Percentiles rank a stretch among this genome's conserved stretches.
phyloP scores from a whole-genome alignment of 2,113 vertebrate species.

The Blennius ocellaris region DNA sequence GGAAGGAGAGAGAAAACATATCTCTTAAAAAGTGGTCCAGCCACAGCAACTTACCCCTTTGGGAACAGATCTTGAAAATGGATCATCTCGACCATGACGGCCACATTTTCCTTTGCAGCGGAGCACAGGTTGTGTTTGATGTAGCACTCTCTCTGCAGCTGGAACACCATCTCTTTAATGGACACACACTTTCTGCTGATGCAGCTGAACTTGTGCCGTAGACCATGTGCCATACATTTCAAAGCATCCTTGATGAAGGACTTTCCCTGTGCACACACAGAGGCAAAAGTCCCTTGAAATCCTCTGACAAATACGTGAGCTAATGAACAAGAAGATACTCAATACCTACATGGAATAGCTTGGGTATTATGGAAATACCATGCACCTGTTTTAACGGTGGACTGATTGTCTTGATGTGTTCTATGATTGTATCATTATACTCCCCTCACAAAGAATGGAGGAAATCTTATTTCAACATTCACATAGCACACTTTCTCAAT shows the following conservation, averaged over 20 bases:
- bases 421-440: slow-evolving; percentile 5
- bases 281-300: slow-evolving; percentile 15
- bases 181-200: slow-evolving; percentile 98
- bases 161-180: slow-evolving; percentile 98
- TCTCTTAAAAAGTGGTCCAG: slow-evolving; percentile 7
- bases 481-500: slow-evolving; percentile 14
- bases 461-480: slow-evolving; percentile 11
- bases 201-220: slow-evolving; percentile 97
- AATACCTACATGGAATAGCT: background rate
- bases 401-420: background rate
- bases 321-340: background rate
- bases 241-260: slow-evolving; percentile 99
- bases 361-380: background rate
- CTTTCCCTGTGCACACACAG: slow-evolving; percentile 88
- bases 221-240: slow-evolving; percentile 96
- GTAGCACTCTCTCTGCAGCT: slow-evolving; percentile 97
- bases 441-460: background rate
- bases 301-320: background rate
- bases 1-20: background rate
- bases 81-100: slow-evolving; percentile 99
- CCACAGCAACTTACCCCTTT: slow-evolving; percentile 89
- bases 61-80: slow-evolving; percentile 97
- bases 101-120: slow-evolving; percentile 94
- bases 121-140: slow-evolving; percentile 96
- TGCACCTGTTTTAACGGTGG: slow-evolving; percentile 13